Base-by-base conservation (phyloP, 2,888 invertebrate genomes). In the Brenthis hecate region DNA sequence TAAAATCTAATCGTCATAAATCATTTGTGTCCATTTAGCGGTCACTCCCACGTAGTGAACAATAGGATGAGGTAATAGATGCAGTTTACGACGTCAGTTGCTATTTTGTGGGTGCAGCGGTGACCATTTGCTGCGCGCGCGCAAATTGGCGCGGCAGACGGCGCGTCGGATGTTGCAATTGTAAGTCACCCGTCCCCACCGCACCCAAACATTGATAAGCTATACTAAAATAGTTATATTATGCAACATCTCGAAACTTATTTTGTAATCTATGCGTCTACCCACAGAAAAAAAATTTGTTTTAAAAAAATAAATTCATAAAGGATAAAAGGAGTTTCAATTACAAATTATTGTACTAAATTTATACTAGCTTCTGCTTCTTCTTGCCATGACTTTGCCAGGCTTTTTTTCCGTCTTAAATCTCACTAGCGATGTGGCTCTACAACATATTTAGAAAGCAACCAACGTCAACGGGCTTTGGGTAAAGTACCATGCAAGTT, bases 121-220 rank as follows among this genome's bases (percentile, higher is more conserved):
- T 70, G 68, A 53, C 66, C 72, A 73, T 72, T 72, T 73, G 68
- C 66, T 80, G 84, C 83, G 81, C 80, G 77, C 79, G 77, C 80
- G 81, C 87, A 88, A 81, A 87, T 86, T 85, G 84, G 75, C 77
- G 74, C 77, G 77, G 79, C 85, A 91, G 91, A 91, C 91, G 83
- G 84, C 85, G 81, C 85, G 89, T 89, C 90, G 89, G 88, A 89
- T 86, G 84, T 87, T 77, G 82, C 88, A 89, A 90, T 90, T 90
- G 85, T 74, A 71, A 63, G 47, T 56, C 70, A 69, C 72, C 72
- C 72, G 72, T 72, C 62, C 56, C 72, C 68, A 71, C 71, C 73
- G 77, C 80, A 81, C 82, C 81, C 81, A 81, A 81, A 81, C 80
- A 78, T 50, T 60, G 13, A 23, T 50, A 60, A 48, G 32, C 36